Percentiles rank a stretch among this genome's conserved stretches.
These are phyloP conservation scores for Tonatia bakeri DNA, from an alignment of 2,113 vertebrate species.

Conservation along the genomic window DNA sequence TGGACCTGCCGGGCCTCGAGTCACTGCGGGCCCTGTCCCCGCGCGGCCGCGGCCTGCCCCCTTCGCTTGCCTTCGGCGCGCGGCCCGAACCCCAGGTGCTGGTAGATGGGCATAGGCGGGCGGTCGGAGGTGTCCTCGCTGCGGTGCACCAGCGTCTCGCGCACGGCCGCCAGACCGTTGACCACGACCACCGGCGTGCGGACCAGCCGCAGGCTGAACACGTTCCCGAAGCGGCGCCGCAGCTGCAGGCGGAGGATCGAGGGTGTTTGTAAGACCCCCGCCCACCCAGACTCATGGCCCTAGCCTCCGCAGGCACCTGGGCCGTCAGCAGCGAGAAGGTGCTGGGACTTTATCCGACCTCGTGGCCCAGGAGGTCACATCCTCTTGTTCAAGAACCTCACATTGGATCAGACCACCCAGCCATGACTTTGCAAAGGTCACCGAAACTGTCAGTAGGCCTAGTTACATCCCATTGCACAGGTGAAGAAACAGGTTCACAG, in stretches of 20 bases:
- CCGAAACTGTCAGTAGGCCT: background rate
- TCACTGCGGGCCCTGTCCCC: background rate
- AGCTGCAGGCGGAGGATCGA: conserved; percentile 57
- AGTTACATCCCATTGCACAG: background rate
- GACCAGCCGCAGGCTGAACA: conserved; percentile 77
- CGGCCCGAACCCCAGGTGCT: background rate
- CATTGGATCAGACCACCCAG: too few species aligned
- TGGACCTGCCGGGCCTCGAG: fast-evolving
- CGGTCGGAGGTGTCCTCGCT: conserved; percentile 78
- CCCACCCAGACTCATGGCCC: fast-evolving
- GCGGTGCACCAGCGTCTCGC: conserved; percentile 74
- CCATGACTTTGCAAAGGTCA: background rate
- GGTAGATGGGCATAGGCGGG: fast-evolving
- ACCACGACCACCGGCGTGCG: conserved; percentile 74
- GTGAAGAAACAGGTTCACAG: background rate
- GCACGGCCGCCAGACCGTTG: conserved; percentile 70
- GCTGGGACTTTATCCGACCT: background rate
- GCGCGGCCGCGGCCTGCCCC: fast-evolving
- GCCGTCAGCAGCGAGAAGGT: fast-evolving
- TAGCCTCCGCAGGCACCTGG: fast-evolving
- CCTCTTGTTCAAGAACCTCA: background rate
- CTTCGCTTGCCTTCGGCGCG: conserved; percentile 64
- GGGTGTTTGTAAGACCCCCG: fast-evolving
- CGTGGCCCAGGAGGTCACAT: background rate
- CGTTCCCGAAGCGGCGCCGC: conserved; percentile 72